A percentile compares a stretch with the other conserved stretches of the same genome.
Evolutionary conservation across 1,140 invertebrate genomes (phyloP).

Genomic region (Artemia franciscana): DNA sequence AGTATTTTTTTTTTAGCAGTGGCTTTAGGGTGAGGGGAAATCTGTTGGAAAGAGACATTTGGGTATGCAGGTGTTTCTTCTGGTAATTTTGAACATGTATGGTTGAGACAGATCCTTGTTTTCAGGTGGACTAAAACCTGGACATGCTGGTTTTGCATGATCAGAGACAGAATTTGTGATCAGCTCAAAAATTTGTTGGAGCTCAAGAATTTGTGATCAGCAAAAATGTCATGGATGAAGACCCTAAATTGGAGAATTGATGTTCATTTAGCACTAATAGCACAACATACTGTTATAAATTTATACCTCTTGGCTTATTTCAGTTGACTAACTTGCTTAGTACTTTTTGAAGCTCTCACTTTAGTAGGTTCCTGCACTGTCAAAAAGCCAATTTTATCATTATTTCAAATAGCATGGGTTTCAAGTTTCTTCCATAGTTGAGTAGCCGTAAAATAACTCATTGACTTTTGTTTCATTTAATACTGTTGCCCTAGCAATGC

Average conservation of each 20-base stretch:
- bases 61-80: conserved; percentile 12
- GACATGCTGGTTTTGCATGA: conserved; percentile 11
- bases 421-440: too few relatives aligned
- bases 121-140: conserved; percentile 5
- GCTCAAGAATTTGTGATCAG: conserved; percentile 22
- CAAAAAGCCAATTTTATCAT: too few relatives aligned
- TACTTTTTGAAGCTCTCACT: too few relatives aligned
- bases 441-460: too few relatives aligned
- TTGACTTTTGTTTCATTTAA: too few relatives aligned
- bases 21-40: conserved; percentile 8
- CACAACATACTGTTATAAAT: too few relatives aligned
- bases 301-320: too few relatives aligned
- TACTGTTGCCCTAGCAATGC: too few relatives aligned
- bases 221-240: conserved; percentile 19
- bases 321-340: too few relatives aligned
- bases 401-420: too few relatives aligned
- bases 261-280: conserved; percentile 19
- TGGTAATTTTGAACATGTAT: conserved; percentile 12
- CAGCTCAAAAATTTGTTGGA: conserved; percentile 17
- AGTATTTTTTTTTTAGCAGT: too few relatives aligned
- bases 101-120: conserved; percentile 9
- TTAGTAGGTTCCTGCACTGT: too few relatives aligned
- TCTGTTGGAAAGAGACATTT: conserved; percentile 9
- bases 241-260: conserved; percentile 21
- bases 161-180: conserved; percentile 7